Percentiles rank a stretch among this genome's conserved stretches.
Conservation (phyloP, 2,888 invertebrate genomes). For the Unio pictorum region DNA sequence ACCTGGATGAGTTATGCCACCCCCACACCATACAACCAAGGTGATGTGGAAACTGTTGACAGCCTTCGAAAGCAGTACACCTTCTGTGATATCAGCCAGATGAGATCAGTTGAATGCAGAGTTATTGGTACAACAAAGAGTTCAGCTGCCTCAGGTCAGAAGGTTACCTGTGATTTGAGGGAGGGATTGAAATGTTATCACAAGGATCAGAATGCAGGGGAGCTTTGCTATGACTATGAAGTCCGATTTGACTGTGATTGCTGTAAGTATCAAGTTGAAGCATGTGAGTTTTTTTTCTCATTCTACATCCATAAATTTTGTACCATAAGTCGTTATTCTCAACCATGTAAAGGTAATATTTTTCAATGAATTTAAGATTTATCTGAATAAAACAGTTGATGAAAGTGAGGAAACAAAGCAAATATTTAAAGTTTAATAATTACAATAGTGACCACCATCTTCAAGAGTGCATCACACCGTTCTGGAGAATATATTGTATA, state of each 20-base stretch:
- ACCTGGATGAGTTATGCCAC: conserved; percentile 80
- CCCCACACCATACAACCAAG: conserved; percentile 56
- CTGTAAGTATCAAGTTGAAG: conserved; percentile 43
- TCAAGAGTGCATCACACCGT: too few relatives aligned
- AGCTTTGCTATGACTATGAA: conserved; percentile 65
- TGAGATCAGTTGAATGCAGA: conserved; percentile 82
- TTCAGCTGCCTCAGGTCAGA: conserved; percentile 81
- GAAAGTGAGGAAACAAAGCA: too few relatives aligned
- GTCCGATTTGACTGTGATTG: conserved; percentile 73
- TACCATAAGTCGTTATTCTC: too few relatives aligned
- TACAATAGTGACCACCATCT: too few relatives aligned
- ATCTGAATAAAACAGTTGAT: too few relatives aligned
- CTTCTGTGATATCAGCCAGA: conserved; percentile 51
- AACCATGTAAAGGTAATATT: too few relatives aligned
- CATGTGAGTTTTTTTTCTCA: too few relatives aligned
- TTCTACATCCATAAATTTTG: too few relatives aligned
- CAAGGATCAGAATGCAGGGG: conserved; percentile 35
- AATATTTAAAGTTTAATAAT: too few relatives aligned
- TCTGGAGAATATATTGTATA: too few relatives aligned
- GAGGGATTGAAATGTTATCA: conserved; percentile 54
- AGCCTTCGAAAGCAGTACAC: conserved; percentile 44
- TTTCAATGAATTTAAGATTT: too few relatives aligned
- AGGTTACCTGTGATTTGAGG: conserved; percentile 80
- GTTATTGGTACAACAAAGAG: conserved; percentile 78
- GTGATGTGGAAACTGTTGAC: conserved; percentile 61